Conservation (phyloP, 2,797 vertebrate genomes). For the Sphenodon punctatus region DNA sequence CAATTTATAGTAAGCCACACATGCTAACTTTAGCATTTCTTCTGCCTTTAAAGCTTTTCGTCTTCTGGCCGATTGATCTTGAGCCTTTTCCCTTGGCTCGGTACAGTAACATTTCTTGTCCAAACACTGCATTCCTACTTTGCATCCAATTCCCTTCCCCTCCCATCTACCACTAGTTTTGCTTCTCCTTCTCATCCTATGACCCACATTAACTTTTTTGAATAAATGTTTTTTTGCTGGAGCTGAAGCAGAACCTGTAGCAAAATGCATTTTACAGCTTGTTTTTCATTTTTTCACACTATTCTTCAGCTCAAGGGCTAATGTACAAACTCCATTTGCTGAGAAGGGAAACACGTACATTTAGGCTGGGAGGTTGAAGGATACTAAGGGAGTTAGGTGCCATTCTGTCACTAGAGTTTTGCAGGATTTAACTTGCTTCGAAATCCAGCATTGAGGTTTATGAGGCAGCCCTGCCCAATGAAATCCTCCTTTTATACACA, state of each 20-base stretch:
- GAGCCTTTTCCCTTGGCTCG: constrained; percentile 72
- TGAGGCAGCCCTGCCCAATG: background rate
- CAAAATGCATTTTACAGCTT: background rate
- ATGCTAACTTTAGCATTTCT: constrained; percentile 77
- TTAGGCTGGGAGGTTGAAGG: no score
- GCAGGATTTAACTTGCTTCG: no score
- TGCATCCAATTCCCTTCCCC: constrained; percentile 50
- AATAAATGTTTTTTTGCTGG: background rate
- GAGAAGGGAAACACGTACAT: no score
- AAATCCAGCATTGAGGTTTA: no score
- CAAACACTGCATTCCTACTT: constrained; percentile 49
- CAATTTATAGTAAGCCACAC: constrained; percentile 74
- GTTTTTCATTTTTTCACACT: background rate
- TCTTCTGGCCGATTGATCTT: constrained; percentile 72
- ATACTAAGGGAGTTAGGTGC: fast-evolving
- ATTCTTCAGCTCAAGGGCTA: background rate
- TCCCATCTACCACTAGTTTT: constrained; percentile 47
- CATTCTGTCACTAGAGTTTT: no score
- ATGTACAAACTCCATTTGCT: no score
- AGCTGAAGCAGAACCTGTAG: constrained; percentile 5
- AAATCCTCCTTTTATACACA: background rate
- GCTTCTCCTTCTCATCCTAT: constrained; percentile 52
- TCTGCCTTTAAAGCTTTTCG: constrained; percentile 67
- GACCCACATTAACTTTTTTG: constrained; percentile 39
- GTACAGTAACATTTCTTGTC: constrained; percentile 33